phyloP scores from a whole-genome alignment of 2,797 vertebrate genomes.

The Pangasius sanitwongsei region DNA sequence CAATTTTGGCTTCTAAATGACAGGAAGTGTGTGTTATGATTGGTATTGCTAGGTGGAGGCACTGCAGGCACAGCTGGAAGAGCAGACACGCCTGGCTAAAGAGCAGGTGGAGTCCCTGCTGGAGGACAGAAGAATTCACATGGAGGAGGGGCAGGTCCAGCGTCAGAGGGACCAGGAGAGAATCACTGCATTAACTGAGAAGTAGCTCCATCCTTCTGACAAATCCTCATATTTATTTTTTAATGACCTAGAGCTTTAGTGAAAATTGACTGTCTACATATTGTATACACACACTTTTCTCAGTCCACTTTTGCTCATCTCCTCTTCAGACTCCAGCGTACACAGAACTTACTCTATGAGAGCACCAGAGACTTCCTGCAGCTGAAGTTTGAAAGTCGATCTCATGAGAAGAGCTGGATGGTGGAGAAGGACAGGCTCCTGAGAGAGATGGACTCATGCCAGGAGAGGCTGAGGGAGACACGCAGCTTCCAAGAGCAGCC shows the following conservation, averaged over 20 bases:
- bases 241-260: background rate
- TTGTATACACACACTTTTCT: no score
- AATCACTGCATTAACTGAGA: slow-evolving; percentile 80
- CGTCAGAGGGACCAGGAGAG: slow-evolving; percentile 83
- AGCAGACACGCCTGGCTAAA: slow-evolving; percentile 87
- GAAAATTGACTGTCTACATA: background rate
- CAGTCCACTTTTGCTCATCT: background rate
- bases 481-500: slow-evolving; percentile 44
- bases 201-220: slow-evolving; percentile 71
- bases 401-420: slow-evolving; percentile 91
- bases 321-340: slow-evolving; percentile 80
- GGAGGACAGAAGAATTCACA: slow-evolving; percentile 85
- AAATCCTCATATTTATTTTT: background rate
- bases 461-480: slow-evolving; percentile 67
- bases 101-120: slow-evolving; percentile 88
- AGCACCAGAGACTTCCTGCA: slow-evolving; percentile 92
- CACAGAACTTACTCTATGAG: slow-evolving; percentile 88
- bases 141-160: slow-evolving; percentile 85
- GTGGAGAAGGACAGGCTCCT: slow-evolving; percentile 88
- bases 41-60: slow-evolving; percentile 85
- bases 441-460: slow-evolving; percentile 77
- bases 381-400: slow-evolving; percentile 84
- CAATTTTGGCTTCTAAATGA: background rate
- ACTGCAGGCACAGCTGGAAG: slow-evolving; percentile 91
- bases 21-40: background rate